Conservation (phyloP, 2,888 invertebrate species). For the Drosophila longiperda region DNA sequence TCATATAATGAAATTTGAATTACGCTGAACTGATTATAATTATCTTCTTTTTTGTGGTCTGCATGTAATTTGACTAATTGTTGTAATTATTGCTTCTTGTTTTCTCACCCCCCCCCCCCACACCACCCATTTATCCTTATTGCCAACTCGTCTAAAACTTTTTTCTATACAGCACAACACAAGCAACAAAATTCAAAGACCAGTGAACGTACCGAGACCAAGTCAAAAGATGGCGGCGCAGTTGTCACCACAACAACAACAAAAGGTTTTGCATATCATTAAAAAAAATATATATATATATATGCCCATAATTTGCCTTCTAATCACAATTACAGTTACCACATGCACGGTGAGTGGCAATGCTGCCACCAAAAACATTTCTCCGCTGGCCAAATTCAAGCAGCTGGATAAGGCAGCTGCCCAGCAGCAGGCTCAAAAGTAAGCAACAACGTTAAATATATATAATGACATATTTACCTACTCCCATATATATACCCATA, state of each 20-base stretch:
- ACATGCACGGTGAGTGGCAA: conserved; percentile 86
- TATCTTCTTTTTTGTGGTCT: conserved; percentile 23
- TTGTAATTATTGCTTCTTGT: conserved; percentile 69
- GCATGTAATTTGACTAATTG: conserved; percentile 72
- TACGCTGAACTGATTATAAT: conserved; percentile 16
- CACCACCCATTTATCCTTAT: conserved; percentile 19
- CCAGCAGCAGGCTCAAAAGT: conserved; percentile 91
- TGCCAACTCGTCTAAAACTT: conserved; percentile 57
- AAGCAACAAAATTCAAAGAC: conserved; percentile 80
- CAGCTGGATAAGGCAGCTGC: conserved; percentile 95
- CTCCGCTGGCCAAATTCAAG: conserved; percentile 96
- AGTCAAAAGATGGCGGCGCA: conserved; percentile 87
- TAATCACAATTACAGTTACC: conserved; percentile 74
- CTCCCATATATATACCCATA: conserved; percentile 17
- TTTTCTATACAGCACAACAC: conserved; percentile 72
- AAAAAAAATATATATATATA: background rate
- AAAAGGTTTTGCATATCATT: conserved; percentile 85
- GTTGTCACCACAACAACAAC: conserved; percentile 87
- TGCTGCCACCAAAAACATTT: conserved; percentile 89
- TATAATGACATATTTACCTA: conserved; percentile 3
- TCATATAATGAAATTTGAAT: conserved; percentile 10
- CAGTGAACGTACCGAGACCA: conserved; percentile 86
- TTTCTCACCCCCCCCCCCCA: conserved; percentile 24
- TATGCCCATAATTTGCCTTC: background rate
- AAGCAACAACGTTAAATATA: conserved; percentile 80